Evolutionary conservation across 1,140 invertebrate species (phyloP).

Genomic region (Lepidurus packardi): DNA sequence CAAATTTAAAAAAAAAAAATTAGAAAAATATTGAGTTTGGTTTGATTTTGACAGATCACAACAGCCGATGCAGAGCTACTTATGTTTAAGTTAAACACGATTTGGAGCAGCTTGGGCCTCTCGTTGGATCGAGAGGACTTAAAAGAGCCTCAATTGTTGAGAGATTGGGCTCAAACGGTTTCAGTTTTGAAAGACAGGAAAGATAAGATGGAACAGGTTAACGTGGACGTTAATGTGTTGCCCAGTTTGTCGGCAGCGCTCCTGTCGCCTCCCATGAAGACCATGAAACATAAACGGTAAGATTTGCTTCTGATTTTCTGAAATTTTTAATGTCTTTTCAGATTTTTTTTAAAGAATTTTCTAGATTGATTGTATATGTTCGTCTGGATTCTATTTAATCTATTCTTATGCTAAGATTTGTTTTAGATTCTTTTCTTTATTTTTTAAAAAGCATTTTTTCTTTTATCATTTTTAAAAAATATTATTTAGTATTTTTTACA

Average conservation of each 20-base stretch:
- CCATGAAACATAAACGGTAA: conserved; percentile 12
- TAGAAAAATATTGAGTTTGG: conserved; percentile 28
- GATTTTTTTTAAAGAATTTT: neutral
- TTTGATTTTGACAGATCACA: conserved; percentile 45
- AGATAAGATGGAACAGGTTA: conserved; percentile 28
- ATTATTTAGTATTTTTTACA: conserved; percentile 40
- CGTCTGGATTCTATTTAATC: too few species aligned
- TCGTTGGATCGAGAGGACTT: conserved; percentile 45
- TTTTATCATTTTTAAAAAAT: neutral
- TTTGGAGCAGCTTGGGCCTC: conserved; percentile 48
- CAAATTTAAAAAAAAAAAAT: conserved; percentile 4
- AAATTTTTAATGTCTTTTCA: neutral
- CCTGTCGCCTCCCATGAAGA: conserved; percentile 27
- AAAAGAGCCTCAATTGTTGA: conserved; percentile 27
- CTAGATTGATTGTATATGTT: too few species aligned
- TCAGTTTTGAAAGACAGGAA: conserved; percentile 27
- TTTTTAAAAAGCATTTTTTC: neutral
- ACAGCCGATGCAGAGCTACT: conserved; percentile 62
- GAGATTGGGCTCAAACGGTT: conserved; percentile 30
- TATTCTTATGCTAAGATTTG: too few species aligned
- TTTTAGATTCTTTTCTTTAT: neutral
- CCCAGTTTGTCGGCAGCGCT: conserved; percentile 30
- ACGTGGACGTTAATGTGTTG: conserved; percentile 15
- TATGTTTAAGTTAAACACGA: conserved; percentile 54
- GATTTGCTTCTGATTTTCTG: neutral